A percentile compares a stretch with the other conserved stretches of the same genome.
These are phyloP conservation scores for Carterocephalus palaemon DNA, from an alignment of 2,888 invertebrate species.

Conservation along the genomic window DNA sequence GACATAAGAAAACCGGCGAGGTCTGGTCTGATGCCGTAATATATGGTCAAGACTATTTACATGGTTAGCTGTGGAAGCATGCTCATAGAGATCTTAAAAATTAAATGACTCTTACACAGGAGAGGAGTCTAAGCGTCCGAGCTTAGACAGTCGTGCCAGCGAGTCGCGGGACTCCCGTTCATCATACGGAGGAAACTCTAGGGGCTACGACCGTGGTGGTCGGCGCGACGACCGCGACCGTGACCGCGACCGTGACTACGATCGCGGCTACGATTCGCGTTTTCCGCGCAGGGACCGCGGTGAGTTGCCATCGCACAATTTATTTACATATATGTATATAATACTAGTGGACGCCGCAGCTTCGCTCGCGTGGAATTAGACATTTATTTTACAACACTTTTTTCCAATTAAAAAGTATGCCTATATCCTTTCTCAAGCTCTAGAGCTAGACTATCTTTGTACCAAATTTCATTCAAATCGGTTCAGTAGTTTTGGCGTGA, in stretches of 20 bases:
- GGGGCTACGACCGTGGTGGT: constrained; percentile 74
- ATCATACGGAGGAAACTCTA: constrained; percentile 71
- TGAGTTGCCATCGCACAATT: constrained; percentile 35
- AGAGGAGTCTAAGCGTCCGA: constrained; percentile 73
- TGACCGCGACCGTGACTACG: constrained; percentile 79
- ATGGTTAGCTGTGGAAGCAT: too few species aligned
- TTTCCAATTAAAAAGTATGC: too few species aligned
- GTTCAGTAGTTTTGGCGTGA: too few species aligned
- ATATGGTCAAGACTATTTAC: too few species aligned
- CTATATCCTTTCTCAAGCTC: too few species aligned
- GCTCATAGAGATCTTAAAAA: background rate
- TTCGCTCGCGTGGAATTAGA: too few species aligned
- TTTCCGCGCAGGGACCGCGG: constrained; percentile 73
- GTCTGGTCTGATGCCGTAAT: too few species aligned
- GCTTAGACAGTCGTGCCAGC: constrained; percentile 70
- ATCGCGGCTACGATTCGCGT: constrained; percentile 78
- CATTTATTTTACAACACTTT: too few species aligned
- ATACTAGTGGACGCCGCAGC: too few species aligned
- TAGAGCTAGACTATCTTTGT: too few species aligned
- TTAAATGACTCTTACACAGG: constrained; percentile 30
- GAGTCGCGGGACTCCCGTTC: constrained; percentile 65
- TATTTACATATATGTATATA: background rate
- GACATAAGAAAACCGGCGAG: too few species aligned
- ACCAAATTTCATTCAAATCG: too few species aligned
- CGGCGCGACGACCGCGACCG: constrained; percentile 76